Evolutionary conservation across 2,888 invertebrate species (phyloP), one percentile per base, ranked within the genome.

Genomic region (Tiliacea citrago): DNA sequence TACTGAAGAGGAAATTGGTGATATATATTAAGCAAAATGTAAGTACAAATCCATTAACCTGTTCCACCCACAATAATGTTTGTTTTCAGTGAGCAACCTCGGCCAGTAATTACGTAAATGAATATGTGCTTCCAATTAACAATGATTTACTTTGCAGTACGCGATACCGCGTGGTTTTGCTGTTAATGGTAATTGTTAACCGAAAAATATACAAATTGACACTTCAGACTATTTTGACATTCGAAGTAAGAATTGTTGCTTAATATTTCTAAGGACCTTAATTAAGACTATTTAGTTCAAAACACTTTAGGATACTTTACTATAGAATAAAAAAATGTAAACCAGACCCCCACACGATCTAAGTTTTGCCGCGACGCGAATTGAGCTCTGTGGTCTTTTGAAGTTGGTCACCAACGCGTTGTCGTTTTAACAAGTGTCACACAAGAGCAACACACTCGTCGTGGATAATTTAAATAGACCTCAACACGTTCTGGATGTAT

Each of bases 1-100:
- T 94, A 94, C 91, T 87, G 86, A 87, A 91, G 85, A 83, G 87
- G 88, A 89, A 89, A 79, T 90, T 85, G 90, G 91, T 94, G 93
- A 94, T 93, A 95, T 93, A 92, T 91, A 90, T 81, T 91, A 91
- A 89, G 88, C 90, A 94, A 94, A 94, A 95, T 95, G 95, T 95
- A 91, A 95, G 95, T 95, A 90, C 69, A 75, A 49, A 66, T 53
- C 61, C 58, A 69, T 72, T 70, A 35, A 73, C 61, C 60, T 18
- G 16, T 77, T 49, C 47, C 51, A 29, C 5, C 35, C 35, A 63
- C 39, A 69, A 51, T 68, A 70, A 76, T 58, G 29, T 65, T 76
- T 75, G 71, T 77, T 81, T 77, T 58, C 66, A 74, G 69, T 61
- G 39, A 53, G 49, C 57, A 21, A 57, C 66, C 65, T 42, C 70